Evolutionary conservation across 1,140 invertebrate genomes (phyloP).

Genomic region (Oryzaephilus surinamensis): DNA sequence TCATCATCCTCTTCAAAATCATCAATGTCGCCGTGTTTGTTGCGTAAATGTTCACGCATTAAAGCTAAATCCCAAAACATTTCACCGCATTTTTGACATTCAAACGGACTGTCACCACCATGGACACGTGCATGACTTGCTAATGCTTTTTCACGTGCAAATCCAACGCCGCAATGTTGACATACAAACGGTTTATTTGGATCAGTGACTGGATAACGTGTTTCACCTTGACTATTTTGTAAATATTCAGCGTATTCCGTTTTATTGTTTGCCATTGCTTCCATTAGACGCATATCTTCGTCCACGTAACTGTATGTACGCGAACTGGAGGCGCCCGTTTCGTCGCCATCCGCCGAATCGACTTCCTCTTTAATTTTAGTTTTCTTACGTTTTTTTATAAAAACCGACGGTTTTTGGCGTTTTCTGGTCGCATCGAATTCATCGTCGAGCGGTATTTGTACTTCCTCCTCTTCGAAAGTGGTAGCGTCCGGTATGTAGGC

Average conservation of each 20-base stretch:
- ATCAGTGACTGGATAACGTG: slow-evolving; percentile 53
- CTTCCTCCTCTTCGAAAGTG: slow-evolving; percentile 29
- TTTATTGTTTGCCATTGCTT: slow-evolving; percentile 38
- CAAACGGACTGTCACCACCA: slow-evolving; percentile 62
- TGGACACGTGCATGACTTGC: slow-evolving; percentile 60
- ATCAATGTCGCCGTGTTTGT: slow-evolving; percentile 35
- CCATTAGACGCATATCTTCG: slow-evolving; percentile 39
- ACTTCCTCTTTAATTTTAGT: slow-evolving; percentile 28
- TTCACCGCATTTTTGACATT: slow-evolving; percentile 64
- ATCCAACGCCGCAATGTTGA: slow-evolving; percentile 65
- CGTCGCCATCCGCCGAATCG: slow-evolving; percentile 17
- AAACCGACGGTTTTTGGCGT: slow-evolving; percentile 9
- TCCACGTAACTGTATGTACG: slow-evolving; percentile 38
- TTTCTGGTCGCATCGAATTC: slow-evolving; percentile 20
- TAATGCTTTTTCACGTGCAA: slow-evolving; percentile 68
- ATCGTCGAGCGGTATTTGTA: slow-evolving; percentile 18
- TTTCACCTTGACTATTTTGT: slow-evolving; percentile 47
- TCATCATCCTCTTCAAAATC: slow-evolving; percentile 37
- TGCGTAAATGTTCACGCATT: slow-evolving; percentile 53
- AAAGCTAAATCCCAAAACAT: slow-evolving; percentile 64
- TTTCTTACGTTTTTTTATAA: slow-evolving; percentile 15
- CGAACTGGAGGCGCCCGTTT: slow-evolving; percentile 21
- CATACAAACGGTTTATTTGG: slow-evolving; percentile 68
- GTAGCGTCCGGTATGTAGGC: slow-evolving; percentile 51
- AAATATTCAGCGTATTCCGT: slow-evolving; percentile 32